Percentiles rank a stretch among this genome's conserved stretches.
These are phyloP conservation scores for Tenthredo notha DNA, from an alignment of 2,888 invertebrate species.

Conservation along the genomic window DNA sequence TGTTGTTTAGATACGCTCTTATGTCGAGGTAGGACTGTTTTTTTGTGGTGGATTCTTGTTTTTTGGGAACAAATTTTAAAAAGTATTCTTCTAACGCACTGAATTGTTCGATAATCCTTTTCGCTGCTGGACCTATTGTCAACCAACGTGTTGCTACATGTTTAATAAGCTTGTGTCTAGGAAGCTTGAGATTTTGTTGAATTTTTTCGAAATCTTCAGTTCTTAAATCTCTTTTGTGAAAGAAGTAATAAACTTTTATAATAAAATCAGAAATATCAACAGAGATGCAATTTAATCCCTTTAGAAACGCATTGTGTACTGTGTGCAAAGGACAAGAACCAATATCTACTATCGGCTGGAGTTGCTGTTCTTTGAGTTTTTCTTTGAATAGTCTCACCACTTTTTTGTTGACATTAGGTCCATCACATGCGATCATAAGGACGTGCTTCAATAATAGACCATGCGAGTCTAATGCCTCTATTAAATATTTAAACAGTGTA, in stretches of 20 bases:
- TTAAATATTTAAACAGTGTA: no score
- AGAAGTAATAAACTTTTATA: constrained; percentile 55
- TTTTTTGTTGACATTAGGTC: constrained; percentile 25
- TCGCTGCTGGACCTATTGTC: constrained; percentile 51
- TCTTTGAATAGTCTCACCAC: constrained; percentile 10
- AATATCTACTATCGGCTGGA: constrained; percentile 47
- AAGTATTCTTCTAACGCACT: constrained; percentile 53
- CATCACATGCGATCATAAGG: neutral
- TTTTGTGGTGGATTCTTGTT: neutral
- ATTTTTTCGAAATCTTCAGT: constrained; percentile 56
- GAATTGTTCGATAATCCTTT: constrained; percentile 53
- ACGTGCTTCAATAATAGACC: no score
- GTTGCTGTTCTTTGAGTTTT: neutral
- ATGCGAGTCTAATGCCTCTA: no score
- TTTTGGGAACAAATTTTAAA: constrained; percentile 48
- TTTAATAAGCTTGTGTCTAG: constrained; percentile 42
- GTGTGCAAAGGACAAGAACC: constrained; percentile 56
- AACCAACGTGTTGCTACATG: constrained; percentile 56
- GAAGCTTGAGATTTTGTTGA: constrained; percentile 45
- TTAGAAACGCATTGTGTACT: constrained; percentile 50
- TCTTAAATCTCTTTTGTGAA: constrained; percentile 53
- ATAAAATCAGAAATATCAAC: constrained; percentile 56
- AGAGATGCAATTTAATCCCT: neutral
- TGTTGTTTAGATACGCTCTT: constrained; percentile 42
- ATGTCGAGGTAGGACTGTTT: constrained; percentile 51